Evolutionary conservation across 2,113 vertebrate genomes (phyloP).

Genomic region (Camarhynchus parvulus): DNA sequence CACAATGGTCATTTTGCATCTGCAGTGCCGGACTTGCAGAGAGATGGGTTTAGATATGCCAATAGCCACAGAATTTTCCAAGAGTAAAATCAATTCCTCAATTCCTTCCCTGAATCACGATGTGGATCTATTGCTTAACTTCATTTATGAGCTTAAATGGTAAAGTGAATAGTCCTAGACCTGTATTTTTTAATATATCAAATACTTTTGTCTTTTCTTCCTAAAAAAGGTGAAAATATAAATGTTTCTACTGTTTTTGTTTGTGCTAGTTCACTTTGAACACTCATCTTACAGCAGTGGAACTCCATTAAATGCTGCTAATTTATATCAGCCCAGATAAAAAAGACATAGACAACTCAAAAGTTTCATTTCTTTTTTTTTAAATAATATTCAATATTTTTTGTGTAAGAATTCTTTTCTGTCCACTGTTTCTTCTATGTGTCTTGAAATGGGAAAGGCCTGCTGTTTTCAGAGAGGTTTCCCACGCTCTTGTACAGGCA

Average conservation of each 20-base stretch:
- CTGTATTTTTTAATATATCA: too few relatives aligned
- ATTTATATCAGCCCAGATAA: not conserved
- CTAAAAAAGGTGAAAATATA: not conserved
- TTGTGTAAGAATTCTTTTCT: not conserved
- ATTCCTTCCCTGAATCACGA: not conserved
- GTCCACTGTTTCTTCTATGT: not conserved
- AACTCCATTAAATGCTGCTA: not conserved
- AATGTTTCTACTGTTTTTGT: not conserved
- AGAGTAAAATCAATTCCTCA: not conserved
- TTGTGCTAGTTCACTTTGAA: not conserved
- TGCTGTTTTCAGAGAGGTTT: not conserved
- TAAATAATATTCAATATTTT: rapidly evolving
- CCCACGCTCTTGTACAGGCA: not conserved
- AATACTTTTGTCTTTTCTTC: not conserved
- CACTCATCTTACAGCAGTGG: not conserved
- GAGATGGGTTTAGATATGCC: not conserved
- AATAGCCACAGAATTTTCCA: not conserved
- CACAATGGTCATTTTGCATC: not conserved
- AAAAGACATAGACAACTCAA: not conserved
- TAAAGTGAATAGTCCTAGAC: not conserved
- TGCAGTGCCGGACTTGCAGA: not conserved
- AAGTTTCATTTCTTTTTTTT: not conserved
- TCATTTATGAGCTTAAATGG: not conserved
- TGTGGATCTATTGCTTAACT: not conserved
- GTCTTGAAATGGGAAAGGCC: not conserved